Evolutionary conservation across 2,113 vertebrate species (phyloP).

Genomic region (Propithecus coquereli): DNA sequence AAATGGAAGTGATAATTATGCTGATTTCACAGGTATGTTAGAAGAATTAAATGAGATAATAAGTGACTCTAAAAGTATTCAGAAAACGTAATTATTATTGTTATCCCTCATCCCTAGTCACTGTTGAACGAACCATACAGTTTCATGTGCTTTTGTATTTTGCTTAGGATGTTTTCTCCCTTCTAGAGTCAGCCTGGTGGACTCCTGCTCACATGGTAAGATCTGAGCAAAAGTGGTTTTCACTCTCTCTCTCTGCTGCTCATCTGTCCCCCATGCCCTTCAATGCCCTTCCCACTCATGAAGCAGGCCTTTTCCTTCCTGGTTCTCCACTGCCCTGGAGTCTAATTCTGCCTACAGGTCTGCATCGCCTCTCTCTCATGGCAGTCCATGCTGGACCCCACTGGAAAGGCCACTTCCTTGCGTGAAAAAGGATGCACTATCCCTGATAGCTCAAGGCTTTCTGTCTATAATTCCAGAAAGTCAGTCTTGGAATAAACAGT

Average conservation of each 20-base stretch:
- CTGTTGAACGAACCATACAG: neutral
- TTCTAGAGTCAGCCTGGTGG: neutral
- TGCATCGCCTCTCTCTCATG: neutral
- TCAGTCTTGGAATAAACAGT: neutral
- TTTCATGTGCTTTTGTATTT: neutral
- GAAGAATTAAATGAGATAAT: constrained; percentile 18
- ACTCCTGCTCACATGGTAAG: neutral
- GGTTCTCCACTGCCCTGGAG: neutral
- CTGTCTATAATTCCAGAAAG: neutral
- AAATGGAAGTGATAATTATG: neutral
- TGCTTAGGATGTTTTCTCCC: neutral
- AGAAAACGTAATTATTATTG: neutral
- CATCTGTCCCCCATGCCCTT: neutral
- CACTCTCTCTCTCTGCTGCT: neutral
- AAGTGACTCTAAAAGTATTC: neutral
- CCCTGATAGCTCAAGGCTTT: neutral
- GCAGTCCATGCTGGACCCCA: neutral
- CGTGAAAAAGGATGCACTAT: neutral
- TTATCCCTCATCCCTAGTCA: neutral
- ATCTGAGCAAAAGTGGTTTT: neutral
- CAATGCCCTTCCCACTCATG: neutral
- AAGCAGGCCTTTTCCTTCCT: neutral
- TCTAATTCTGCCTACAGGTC: neutral
- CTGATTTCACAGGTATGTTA: neutral
- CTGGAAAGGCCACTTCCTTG: neutral